Evolutionary conservation across 2,888 invertebrate species (phyloP).

Genomic region (Leptarthrus brevirostris): DNA sequence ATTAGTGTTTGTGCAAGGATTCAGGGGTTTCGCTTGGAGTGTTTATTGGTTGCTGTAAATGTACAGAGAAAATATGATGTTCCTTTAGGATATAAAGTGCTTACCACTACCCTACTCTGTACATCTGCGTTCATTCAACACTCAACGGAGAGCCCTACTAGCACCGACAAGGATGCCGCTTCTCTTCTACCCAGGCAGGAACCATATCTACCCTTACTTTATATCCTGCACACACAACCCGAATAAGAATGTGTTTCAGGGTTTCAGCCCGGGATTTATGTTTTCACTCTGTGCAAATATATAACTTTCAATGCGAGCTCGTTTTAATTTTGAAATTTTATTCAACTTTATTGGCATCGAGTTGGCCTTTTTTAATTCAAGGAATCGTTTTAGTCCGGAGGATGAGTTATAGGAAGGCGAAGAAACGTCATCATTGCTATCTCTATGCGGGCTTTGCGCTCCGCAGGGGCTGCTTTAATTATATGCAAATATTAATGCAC

Average conservation of each 20-base stretch:
- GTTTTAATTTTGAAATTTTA: constrained; percentile 43
- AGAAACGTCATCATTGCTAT: no score
- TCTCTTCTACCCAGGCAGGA: background rate
- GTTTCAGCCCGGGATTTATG: constrained; percentile 48
- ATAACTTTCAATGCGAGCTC: constrained; percentile 17
- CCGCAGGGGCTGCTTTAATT: no score
- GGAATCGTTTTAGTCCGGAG: no score
- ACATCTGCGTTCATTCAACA: background rate
- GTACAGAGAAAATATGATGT: constrained; percentile 11
- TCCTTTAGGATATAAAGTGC: constrained; percentile 5
- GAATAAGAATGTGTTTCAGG: constrained; percentile 3
- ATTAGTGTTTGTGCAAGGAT: background rate
- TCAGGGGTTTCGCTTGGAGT: constrained; percentile 23
- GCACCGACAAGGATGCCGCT: background rate
- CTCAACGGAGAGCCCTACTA: no score
- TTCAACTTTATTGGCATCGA: constrained; percentile 27
- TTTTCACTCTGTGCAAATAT: constrained; percentile 18
- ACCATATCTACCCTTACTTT: constrained; percentile 8
- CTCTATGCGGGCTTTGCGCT: no score
- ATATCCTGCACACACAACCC: constrained; percentile 18
- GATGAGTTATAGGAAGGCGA: no score
- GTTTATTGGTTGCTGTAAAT: constrained; percentile 36
- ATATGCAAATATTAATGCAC: no score
- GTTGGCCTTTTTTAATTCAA: background rate
- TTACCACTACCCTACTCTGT: background rate